Percentiles rank a stretch among this genome's conserved stretches.
Evolutionary conservation across 2,113 vertebrate genomes (phyloP).

Genomic region (Condylura cristata): DNA sequence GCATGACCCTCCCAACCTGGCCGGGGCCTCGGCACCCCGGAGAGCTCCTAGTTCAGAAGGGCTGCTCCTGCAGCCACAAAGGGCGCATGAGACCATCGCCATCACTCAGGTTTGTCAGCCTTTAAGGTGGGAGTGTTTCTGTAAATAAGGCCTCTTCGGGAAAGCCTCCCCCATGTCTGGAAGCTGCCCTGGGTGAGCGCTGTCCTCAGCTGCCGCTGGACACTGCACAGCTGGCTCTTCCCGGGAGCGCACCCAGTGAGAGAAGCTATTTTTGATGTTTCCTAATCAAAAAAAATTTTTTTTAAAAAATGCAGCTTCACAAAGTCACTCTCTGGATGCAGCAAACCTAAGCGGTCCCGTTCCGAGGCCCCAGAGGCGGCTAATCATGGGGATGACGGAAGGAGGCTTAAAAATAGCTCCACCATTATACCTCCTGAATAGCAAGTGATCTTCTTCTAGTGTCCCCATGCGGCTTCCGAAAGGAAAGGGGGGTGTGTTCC

Average conservation of each 20-base stretch:
- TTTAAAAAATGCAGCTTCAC: background rate
- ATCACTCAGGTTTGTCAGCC: background rate
- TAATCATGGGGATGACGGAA: slow-evolving; percentile 36
- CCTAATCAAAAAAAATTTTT: background rate
- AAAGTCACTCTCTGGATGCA: background rate
- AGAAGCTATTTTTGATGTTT: background rate
- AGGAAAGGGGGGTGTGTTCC: slow-evolving; percentile 12
- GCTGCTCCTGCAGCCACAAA: background rate
- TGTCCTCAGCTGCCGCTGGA: too few relatives aligned
- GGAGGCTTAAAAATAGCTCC: slow-evolving; percentile 59
- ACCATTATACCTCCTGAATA: slow-evolving; percentile 52
- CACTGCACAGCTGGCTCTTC: background rate
- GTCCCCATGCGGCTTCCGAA: slow-evolving; percentile 14
- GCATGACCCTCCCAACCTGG: too few relatives aligned
- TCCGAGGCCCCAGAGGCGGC: slow-evolving; percentile 39
- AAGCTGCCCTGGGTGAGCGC: background rate
- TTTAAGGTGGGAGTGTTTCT: background rate
- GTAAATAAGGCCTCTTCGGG: background rate
- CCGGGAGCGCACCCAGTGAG: background rate
- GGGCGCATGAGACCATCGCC: background rate
- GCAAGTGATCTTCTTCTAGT: slow-evolving; percentile 38
- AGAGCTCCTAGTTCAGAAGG: background rate
- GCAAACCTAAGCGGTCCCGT: slow-evolving; percentile 30
- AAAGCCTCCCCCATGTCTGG: background rate
- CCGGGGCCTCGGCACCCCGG: background rate